phyloP scores from a whole-genome alignment of 2,113 vertebrate genomes.

The Xerus inauris region DNA sequence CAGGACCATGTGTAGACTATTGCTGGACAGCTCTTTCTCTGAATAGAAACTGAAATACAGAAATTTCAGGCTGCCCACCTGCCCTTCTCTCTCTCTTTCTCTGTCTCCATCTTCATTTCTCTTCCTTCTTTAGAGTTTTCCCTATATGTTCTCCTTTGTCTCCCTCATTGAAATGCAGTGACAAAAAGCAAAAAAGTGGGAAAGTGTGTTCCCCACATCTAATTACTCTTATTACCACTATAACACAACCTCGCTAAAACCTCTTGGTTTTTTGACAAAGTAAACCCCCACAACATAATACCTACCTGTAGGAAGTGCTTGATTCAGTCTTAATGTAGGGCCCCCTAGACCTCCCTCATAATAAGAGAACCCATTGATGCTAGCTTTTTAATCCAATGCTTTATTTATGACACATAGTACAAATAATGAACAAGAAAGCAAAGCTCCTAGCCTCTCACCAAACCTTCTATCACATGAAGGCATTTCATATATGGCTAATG shows the following conservation, averaged over 20 bases:
- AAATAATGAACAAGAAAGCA: slow-evolving; percentile 33
- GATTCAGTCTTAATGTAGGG: not conserved
- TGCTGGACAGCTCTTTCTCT: not conserved
- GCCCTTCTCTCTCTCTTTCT: not conserved
- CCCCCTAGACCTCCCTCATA: not conserved
- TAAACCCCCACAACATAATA: not conserved
- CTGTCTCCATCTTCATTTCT: not conserved
- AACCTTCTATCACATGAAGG: not conserved
- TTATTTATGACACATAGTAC: slow-evolving; percentile 41
- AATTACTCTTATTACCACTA: not conserved
- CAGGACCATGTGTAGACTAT: not conserved
- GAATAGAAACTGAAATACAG: slow-evolving; percentile 2
- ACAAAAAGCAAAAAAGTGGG: not conserved
- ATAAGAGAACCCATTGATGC: slow-evolving; percentile 33
- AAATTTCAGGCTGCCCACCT: not conserved
- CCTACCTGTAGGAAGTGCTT: not conserved
- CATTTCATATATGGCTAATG: slow-evolving; percentile 13
- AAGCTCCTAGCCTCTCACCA: slow-evolving; percentile 5
- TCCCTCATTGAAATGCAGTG: slow-evolving; percentile 40
- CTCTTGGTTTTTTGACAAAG: slow-evolving; percentile 7
- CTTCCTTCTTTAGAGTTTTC: not conserved
- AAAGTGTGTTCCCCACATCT: not conserved
- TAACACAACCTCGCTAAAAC: slow-evolving; percentile 23
- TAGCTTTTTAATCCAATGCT: slow-evolving; percentile 43
- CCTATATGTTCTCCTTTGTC: not conserved